Percentiles rank a stretch among this genome's conserved stretches.
Conservation (phyloP, 2,888 invertebrate species). For the Erebia ligea region DNA sequence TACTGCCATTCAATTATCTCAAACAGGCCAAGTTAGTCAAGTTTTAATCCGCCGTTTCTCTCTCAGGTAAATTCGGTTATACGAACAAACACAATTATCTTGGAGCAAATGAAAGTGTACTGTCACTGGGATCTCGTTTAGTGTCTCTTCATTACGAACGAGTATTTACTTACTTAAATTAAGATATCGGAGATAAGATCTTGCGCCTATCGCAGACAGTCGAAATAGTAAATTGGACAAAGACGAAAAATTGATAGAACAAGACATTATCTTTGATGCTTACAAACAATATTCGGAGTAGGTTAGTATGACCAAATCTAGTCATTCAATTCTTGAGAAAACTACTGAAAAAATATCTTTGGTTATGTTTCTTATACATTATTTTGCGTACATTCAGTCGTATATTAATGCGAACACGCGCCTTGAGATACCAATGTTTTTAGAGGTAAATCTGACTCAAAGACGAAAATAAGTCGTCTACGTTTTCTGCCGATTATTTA, state of each 20-base stretch:
- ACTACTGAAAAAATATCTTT: too few relatives aligned
- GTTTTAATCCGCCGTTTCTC: conserved; percentile 33
- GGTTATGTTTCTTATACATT: too few relatives aligned
- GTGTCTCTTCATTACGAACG: conserved; percentile 67
- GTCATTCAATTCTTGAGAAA: too few relatives aligned
- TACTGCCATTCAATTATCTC: conserved; percentile 25
- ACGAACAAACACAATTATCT: conserved; percentile 44
- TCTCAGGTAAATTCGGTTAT: conserved; percentile 42
- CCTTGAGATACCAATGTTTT: too few relatives aligned
- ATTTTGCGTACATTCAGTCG: too few relatives aligned
- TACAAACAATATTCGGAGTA: too few relatives aligned
- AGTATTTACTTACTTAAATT: conserved; percentile 79
- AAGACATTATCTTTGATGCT: too few relatives aligned
- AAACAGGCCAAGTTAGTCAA: conserved; percentile 24
- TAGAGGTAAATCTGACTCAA: not conserved
- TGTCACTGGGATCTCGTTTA: conserved; percentile 55
- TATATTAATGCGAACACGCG: too few relatives aligned
- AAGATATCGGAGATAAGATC: conserved; percentile 51
- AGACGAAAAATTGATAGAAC: not conserved
- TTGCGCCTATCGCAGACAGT: not conserved
- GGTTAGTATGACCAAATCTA: too few relatives aligned
- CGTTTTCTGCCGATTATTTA: conserved; percentile 28
- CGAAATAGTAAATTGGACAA: not conserved
- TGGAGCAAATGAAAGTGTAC: conserved; percentile 44
- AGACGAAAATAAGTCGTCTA: not conserved